Conservation (phyloP, 2,113 vertebrate species). For the Pachypanchax playfairii region DNA sequence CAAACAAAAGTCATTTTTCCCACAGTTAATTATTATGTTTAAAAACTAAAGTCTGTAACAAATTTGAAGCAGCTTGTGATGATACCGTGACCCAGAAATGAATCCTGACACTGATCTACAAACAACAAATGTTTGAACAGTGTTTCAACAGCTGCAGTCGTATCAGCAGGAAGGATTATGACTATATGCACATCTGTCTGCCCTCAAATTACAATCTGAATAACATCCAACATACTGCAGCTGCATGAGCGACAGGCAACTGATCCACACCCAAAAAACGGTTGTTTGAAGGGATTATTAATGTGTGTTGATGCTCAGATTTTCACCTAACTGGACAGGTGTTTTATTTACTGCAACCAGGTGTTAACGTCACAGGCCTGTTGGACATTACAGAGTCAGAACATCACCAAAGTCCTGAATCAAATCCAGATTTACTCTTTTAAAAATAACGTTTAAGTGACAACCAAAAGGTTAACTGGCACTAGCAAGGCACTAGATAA, state of each 20-base stretch:
- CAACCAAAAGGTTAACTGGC: not conserved
- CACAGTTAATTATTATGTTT: too few species aligned
- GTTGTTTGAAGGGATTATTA: not conserved
- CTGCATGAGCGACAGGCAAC: not conserved
- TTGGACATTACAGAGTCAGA: constrained; percentile 2
- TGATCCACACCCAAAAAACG: not conserved
- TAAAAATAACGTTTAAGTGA: not conserved
- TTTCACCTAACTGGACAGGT: not conserved
- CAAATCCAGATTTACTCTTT: not conserved
- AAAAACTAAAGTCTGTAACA: not conserved
- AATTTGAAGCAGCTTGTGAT: not conserved
- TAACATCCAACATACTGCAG: not conserved
- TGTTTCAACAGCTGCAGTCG: not conserved
- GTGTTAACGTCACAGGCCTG: constrained; percentile 41
- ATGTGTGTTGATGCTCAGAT: not conserved
- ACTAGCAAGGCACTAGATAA: not conserved
- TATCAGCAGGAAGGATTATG: not conserved
- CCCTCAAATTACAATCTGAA: too few species aligned
- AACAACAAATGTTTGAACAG: constrained; percentile 3
- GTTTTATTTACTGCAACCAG: not conserved
- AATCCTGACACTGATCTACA: constrained; percentile 6
- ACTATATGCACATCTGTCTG: not conserved
- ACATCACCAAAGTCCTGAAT: constrained; percentile 3
- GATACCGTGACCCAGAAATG: constrained; percentile 1
- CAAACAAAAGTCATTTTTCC: too few species aligned